Evolutionary conservation across 2,888 invertebrate species (phyloP), one percentile per base, ranked within the genome.

Genomic region (Mesodorylaimus sp.): DNA sequence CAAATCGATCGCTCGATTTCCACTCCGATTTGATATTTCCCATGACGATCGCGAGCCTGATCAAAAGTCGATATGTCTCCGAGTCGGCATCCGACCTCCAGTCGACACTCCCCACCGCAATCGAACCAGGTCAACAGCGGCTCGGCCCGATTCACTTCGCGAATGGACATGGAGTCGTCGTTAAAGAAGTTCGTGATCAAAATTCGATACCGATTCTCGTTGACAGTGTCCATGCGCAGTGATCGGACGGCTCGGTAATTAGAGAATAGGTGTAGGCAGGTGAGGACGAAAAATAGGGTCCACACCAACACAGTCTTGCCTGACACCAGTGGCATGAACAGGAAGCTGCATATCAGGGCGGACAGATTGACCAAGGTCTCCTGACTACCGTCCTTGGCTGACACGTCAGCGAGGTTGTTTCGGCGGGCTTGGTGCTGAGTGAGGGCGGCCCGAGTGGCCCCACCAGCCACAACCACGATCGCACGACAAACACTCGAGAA

Each of bases 351-450:
- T 45, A 88, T 65, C 10, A 89, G 81, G 10, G 84, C 89, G 37
- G 83, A 68, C 42, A 93, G 73, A 71, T 93, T 93, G 16, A 95
- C 89, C 56, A 87, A 77, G 0, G 91, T 93, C 68, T 95, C 95
- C 72, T 95, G 95, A 53, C 89, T 88, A 3, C 87, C 83, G 66
- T 95, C 93, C 71, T 93, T 93, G 0, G 89, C 86, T 1, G 71
- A 70, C 1, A 73, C 87, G 70, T 95, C 95, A 0, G 85, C 91
- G 70, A 88, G 76, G 69, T 93, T 93, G 55, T 84, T 83, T 55
- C 79, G 74, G 24, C 83, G 68, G 0, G 91, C 87, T 73, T 87
- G 88, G 67, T 95, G 93, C 63, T 89, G 85, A 0, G 88, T 89
- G 60, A 95, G 75, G 0, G 91, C 86, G 1, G 83, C 80, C 61